Conservation (phyloP, 1,140 invertebrate genomes). For the Calliopsis andreniformis region DNA sequence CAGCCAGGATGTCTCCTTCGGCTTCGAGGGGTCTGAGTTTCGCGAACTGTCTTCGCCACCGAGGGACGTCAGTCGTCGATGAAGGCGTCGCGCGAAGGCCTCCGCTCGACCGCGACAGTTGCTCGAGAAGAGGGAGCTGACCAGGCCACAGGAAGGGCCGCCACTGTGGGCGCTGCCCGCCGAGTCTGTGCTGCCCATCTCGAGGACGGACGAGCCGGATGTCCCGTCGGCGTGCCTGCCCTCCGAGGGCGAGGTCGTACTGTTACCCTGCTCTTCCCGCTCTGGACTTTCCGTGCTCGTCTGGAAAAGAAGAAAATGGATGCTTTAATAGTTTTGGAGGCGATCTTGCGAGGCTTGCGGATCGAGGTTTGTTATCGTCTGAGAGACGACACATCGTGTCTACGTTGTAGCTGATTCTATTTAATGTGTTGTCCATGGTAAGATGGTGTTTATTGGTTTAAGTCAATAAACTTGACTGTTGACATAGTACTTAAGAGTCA, state of each 20-base stretch:
- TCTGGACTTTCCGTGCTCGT: conserved; percentile 45
- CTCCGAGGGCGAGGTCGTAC: conserved; percentile 59
- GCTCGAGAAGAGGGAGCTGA: conserved; percentile 83
- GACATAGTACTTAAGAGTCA: no score
- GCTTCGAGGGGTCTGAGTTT: conserved; percentile 43
- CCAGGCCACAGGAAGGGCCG: conserved; percentile 79
- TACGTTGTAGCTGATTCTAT: no score
- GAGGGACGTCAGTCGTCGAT: conserved; percentile 87
- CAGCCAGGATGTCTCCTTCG: conserved; percentile 70
- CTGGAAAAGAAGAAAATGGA: conserved; percentile 47
- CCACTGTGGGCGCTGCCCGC: conserved; percentile 59
- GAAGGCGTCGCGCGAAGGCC: conserved; percentile 89
- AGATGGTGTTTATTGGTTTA: no score
- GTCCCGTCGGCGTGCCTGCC: conserved; percentile 44
- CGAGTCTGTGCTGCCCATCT: conserved; percentile 73
- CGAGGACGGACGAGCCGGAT: conserved; percentile 34
- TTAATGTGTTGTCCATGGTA: no score
- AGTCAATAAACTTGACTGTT: no score
- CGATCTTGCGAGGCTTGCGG: no score
- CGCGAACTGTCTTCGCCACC: conserved; percentile 78
- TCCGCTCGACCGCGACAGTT: conserved; percentile 90
- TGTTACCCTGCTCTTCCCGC: conserved; percentile 49
- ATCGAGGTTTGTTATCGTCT: no score
- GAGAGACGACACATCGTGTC: no score
- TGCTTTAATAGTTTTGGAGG: no score